Evolutionary conservation across 2,113 vertebrate genomes (phyloP), one percentile per base, ranked within the genome.

Genomic region (Benthochromis sp.): DNA sequence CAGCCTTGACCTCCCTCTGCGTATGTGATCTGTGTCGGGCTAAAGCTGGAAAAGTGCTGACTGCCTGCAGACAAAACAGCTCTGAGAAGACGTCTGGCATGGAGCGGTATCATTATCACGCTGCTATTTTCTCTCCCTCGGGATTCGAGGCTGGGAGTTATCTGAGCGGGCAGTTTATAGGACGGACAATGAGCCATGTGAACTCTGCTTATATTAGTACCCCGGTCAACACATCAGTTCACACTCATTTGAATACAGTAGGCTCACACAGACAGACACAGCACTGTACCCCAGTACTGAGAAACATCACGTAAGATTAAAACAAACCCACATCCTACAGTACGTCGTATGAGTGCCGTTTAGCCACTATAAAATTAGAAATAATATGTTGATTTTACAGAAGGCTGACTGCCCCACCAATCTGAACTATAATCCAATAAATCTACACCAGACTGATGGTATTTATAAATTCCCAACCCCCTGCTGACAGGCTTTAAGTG

Each of bases 161-260:
- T 84, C 61, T 4, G 50, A 91, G 81, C 9, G 40, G 71, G 43
- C 84, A 27, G 84, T 92, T 92, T 94, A 90, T 89, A 88, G 92
- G 88, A 83, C 19, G 59, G 80, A 95, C 93, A 95, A 92, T 89
- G 94, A 93, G 88, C 93, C 85, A 4, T 83, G 85, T 90, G 88
- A 89, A 89, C 83, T 16, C 85, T 66, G 91, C 85, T 92, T 89
- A 90, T 88, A 88, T 92, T 92, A 92, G 91, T 45, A 63, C 69
- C 17, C 47, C 2, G 21, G 38, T 71, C 57, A 34, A 29, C 50
- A 50, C 43, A 50, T 85, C 86, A 27, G 80, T 61, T 86, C 63
- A 47, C 85, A 57, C 61, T 34, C 17, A 78, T 34, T 52, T 50
- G 10, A 50, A 31, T 78, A 50, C 71, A 78, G 73, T 78, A 52